phyloP scores from a whole-genome alignment of 2,888 invertebrate genomes.

The Tinea semifulvella region DNA sequence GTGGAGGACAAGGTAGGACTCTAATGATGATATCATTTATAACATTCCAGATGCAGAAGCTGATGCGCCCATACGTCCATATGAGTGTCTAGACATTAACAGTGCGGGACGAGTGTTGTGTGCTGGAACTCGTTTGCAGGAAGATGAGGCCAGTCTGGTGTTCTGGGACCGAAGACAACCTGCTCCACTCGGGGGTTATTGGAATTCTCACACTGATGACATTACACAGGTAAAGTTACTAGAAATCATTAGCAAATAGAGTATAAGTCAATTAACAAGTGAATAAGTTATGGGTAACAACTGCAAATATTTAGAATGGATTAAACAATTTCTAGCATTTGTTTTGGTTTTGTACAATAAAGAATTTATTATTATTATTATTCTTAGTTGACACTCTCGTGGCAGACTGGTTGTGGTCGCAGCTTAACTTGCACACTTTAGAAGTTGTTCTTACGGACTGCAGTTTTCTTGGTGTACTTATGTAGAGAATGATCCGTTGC shows the following conservation, averaged over 20 bases:
- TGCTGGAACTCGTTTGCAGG: constrained; percentile 76
- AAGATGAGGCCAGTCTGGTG: constrained; percentile 76
- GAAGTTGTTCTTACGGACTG: no score
- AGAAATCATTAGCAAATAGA: no score
- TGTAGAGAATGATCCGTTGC: no score
- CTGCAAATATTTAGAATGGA: constrained; percentile 11
- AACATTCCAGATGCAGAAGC: constrained; percentile 30
- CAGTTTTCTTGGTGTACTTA: no score
- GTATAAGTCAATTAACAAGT: neutral
- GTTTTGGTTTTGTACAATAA: no score
- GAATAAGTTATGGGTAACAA: neutral
- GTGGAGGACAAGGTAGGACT: no score
- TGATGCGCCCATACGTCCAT: constrained; percentile 54
- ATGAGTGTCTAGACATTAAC: constrained; percentile 79
- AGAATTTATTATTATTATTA: no score
- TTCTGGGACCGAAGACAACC: constrained; percentile 81
- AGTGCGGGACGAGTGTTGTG: constrained; percentile 74
- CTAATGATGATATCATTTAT: no score
- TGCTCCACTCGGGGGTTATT: constrained; percentile 78
- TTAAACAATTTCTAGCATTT: no score
- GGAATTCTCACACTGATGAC: constrained; percentile 85
- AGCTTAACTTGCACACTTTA: no score
- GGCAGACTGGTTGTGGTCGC: no score
- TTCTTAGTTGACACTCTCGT: no score
- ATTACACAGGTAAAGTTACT: constrained; percentile 75